Evolutionary conservation across 2,797 vertebrate species (phyloP).

Genomic region (Lacerta agilis): DNA sequence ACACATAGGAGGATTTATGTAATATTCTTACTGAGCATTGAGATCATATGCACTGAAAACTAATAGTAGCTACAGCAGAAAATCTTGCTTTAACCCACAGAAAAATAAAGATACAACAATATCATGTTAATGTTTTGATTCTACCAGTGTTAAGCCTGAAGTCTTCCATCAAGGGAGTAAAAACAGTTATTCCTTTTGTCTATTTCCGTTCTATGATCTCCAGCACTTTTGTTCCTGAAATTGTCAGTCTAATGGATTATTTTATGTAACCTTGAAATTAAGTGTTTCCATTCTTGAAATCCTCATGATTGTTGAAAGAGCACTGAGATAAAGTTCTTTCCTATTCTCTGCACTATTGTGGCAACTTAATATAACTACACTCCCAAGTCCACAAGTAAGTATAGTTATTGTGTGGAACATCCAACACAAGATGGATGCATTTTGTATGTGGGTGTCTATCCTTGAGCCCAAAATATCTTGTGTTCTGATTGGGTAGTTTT

Average conservation of each 20-base stretch:
- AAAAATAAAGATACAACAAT: constrained; percentile 10
- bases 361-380: not conserved
- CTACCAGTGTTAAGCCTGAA: constrained; percentile 48
- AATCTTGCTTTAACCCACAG: not conserved
- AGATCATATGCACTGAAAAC: not conserved
- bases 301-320: not conserved
- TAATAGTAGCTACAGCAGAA: not conserved
- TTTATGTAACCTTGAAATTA: not conserved
- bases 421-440: no score
- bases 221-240: not conserved
- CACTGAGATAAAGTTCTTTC: not conserved
- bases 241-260: not conserved
- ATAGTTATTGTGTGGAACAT: not conserved
- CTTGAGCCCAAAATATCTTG: not conserved
- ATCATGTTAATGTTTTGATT: constrained; percentile 40
- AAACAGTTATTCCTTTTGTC: not conserved
- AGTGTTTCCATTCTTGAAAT: not conserved
- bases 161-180: constrained; percentile 45
- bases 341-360: not conserved
- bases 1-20: not conserved
- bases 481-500: not conserved
- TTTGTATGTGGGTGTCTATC: not conserved
- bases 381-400: not conserved
- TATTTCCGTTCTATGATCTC: not conserved
- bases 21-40: not conserved